phyloP scores from a whole-genome alignment of 2,113 vertebrate genomes.

The Protobothrops mucrosquamatus region DNA sequence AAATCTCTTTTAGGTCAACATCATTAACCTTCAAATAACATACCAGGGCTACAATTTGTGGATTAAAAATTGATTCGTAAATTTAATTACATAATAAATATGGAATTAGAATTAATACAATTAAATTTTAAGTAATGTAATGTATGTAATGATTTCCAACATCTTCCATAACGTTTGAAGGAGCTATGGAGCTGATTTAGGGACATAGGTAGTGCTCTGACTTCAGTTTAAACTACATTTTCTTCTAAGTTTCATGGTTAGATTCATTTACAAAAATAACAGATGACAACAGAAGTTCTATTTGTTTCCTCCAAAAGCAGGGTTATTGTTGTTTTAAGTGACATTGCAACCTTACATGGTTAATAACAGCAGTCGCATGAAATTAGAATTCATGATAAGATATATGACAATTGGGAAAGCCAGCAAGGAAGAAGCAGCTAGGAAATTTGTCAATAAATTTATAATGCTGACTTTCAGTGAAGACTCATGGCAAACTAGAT shows the following conservation, averaged over 20 bases:
- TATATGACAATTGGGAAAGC: not conserved
- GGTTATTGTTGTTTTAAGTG: not conserved
- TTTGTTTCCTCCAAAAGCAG: not conserved
- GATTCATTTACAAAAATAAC: not conserved
- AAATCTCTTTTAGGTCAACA: not conserved
- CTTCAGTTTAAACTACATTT: not conserved
- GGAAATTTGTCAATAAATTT: not conserved
- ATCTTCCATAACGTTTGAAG: not conserved
- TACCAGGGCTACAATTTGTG: not conserved
- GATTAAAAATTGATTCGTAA: not conserved
- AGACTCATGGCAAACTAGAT: not conserved
- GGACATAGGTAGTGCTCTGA: not conserved
- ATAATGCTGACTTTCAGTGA: not conserved
- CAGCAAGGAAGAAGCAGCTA: not conserved
- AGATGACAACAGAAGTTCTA: not conserved
- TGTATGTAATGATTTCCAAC: not conserved
- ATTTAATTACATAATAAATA: not conserved
- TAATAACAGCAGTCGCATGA: not conserved
- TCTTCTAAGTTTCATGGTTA: not conserved
- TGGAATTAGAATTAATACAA: not conserved
- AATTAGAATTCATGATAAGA: not conserved
- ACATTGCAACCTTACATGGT: not conserved
- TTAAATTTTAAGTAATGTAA: not conserved
- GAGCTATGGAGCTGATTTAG: not conserved
- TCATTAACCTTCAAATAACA: not conserved